These are phyloP conservation scores for Sesia apiformis DNA, from an alignment of 2,888 invertebrate species.

Conservation along the genomic window DNA sequence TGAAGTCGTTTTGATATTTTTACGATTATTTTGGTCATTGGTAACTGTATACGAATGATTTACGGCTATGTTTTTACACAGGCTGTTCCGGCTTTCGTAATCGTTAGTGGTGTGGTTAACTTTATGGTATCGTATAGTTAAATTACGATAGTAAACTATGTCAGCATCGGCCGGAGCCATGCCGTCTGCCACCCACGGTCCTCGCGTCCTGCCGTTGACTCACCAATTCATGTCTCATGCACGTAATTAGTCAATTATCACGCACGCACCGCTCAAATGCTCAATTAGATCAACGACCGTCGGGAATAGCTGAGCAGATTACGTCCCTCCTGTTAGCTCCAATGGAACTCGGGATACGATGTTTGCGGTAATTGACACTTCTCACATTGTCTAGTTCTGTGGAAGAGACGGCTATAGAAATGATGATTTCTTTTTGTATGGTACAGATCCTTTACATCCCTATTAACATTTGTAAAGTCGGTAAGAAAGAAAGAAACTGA, in stretches of 20 bases:
- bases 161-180: slow-evolving; percentile 45
- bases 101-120: not conserved
- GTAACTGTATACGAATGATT: too few species aligned
- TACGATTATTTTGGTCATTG: too few species aligned
- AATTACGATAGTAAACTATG: slow-evolving; percentile 1
- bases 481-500: too few species aligned
- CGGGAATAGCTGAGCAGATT: slow-evolving; percentile 52
- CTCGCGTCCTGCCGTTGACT: slow-evolving; percentile 59
- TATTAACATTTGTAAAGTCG: too few species aligned
- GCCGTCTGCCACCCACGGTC: slow-evolving; percentile 70
- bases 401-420: not conserved
- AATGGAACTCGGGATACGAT: slow-evolving; percentile 37
- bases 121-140: slow-evolving; percentile 1
- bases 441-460: too few species aligned
- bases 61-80: too few species aligned
- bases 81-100: not conserved
- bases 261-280: slow-evolving; percentile 70
- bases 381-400: slow-evolving; percentile 11
- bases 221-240: slow-evolving; percentile 63
- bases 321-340: slow-evolving; percentile 43
- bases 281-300: slow-evolving; percentile 67
- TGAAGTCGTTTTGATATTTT: too few species aligned
- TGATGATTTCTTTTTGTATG: too few species aligned
- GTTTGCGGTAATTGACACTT: slow-evolving; percentile 36
- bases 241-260: slow-evolving; percentile 70